Conservation (phyloP, 2,888 invertebrate genomes). For the Acheta domesticus region DNA sequence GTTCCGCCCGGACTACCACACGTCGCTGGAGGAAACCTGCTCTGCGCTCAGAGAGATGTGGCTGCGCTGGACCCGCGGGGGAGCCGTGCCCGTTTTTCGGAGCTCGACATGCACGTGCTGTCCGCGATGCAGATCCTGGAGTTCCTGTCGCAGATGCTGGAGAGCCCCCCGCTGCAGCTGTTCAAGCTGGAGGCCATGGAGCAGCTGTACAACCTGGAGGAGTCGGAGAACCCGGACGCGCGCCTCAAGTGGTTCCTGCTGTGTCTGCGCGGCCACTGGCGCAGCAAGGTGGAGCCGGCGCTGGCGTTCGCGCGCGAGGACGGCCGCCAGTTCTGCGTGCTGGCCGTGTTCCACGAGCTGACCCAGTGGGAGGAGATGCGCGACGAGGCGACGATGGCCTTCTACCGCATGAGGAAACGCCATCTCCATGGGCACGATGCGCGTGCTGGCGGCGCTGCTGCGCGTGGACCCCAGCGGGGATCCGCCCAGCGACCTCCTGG, state of each 20-base stretch:
- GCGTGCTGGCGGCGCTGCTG: background rate
- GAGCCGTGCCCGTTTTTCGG: background rate
- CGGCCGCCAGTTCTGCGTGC: background rate
- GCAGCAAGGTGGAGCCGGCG: background rate
- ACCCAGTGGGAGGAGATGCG: background rate
- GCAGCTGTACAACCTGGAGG: background rate
- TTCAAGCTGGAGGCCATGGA: background rate
- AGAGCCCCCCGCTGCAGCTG: background rate
- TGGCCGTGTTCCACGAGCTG: background rate
- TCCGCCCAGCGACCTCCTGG: background rate
- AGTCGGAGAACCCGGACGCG: background rate
- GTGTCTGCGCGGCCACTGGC: background rate
- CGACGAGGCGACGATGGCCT: background rate
- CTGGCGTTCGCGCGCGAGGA: background rate
- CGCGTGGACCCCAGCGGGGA: background rate
- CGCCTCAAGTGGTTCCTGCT: background rate
- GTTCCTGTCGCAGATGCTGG: background rate
- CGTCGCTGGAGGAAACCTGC: background rate
- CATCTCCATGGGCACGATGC: background rate
- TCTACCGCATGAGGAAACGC: background rate
- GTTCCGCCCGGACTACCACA: background rate
- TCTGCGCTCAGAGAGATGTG: background rate
- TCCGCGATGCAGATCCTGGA: background rate
- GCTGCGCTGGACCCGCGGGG: background rate
- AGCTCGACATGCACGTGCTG: background rate